Percentiles rank a stretch among this genome's conserved stretches.
These are phyloP conservation scores for Pristionchus entomophagus DNA, from an alignment of 2,888 invertebrate species.

Conservation along the genomic window DNA sequence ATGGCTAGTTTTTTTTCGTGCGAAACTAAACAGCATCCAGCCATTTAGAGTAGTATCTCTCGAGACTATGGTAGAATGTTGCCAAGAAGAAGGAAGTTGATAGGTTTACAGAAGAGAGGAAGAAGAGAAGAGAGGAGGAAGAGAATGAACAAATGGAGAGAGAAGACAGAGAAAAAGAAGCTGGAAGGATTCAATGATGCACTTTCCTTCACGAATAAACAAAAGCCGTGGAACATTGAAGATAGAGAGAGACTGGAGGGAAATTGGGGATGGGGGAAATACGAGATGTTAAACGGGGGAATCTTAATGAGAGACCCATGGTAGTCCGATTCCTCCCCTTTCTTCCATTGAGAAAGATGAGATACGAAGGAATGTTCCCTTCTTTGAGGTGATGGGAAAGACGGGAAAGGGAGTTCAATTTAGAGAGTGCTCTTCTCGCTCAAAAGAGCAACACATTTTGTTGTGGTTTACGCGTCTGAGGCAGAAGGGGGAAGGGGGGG, in stretches of 20 bases:
- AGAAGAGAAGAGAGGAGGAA: not conserved
- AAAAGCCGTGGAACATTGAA: slow-evolving; percentile 29
- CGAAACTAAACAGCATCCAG: slow-evolving; percentile 15
- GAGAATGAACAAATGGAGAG: not conserved
- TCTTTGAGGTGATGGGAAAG: slow-evolving; percentile 21
- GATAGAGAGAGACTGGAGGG: slow-evolving; percentile 1
- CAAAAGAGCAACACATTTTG: not conserved
- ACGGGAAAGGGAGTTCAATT: slow-evolving; percentile 31
- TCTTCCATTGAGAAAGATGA: slow-evolving; percentile 11
- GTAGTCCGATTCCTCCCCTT: slow-evolving; percentile 7
- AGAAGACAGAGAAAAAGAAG: not conserved
- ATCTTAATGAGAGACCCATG: slow-evolving; percentile 43
- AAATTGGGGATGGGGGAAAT: slow-evolving; percentile 22
- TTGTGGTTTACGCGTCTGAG: slow-evolving; percentile 23
- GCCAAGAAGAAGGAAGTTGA: slow-evolving; percentile 18
- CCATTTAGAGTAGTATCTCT: not conserved
- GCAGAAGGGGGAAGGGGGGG: too few species aligned
- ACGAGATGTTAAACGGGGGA: slow-evolving; percentile 34
- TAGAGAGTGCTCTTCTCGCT: not conserved
- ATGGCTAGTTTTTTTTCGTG: not conserved
- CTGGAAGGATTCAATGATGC: not conserved
- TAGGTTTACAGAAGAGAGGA: not conserved
- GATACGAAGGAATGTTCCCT: not conserved
- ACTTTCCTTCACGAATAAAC: slow-evolving; percentile 34
- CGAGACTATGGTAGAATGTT: slow-evolving; percentile 17